These are phyloP conservation scores for Lepus oiostolus DNA, from an alignment of 2,797 vertebrate genomes.

Conservation along the genomic window DNA sequence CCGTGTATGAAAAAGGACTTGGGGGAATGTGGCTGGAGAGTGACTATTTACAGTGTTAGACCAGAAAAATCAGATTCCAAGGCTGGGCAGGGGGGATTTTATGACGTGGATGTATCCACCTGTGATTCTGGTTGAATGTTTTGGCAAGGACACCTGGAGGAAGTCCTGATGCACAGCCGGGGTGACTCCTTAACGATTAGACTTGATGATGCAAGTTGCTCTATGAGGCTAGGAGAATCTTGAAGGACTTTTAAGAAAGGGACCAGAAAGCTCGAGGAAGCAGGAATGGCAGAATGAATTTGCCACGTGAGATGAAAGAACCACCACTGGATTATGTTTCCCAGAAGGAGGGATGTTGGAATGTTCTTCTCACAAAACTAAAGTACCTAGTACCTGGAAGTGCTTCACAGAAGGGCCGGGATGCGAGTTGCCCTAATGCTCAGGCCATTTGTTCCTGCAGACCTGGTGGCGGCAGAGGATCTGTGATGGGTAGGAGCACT, in stretches of 20 bases:
- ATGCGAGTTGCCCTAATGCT: neutral
- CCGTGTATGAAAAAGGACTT: neutral
- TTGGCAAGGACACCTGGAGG: neutral
- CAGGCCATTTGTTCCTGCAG: neutral
- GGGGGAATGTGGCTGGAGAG: neutral
- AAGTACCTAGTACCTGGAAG: neutral
- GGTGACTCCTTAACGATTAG: neutral
- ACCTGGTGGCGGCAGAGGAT: neutral
- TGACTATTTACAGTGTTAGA: neutral
- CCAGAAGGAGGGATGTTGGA: constrained; percentile 8
- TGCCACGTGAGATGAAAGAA: constrained; percentile 11
- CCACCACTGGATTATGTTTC: neutral
- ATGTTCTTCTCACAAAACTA: neutral
- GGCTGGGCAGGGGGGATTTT: neutral
- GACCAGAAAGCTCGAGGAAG: constrained; percentile 8
- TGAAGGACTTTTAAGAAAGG: neutral
- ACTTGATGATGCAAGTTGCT: neutral
- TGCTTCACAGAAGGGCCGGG: neutral
- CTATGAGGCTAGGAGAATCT: neutral
- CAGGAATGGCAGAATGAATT: neutral
- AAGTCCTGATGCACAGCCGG: constrained; percentile 21
- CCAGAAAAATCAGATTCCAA: constrained; percentile 30
- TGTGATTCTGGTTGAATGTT: constrained; percentile 22
- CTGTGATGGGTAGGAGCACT: neutral
- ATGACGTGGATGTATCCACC: neutral